These are phyloP conservation scores for Thermophis baileyi DNA, from an alignment of 2,113 vertebrate genomes.

Conservation along the genomic window DNA sequence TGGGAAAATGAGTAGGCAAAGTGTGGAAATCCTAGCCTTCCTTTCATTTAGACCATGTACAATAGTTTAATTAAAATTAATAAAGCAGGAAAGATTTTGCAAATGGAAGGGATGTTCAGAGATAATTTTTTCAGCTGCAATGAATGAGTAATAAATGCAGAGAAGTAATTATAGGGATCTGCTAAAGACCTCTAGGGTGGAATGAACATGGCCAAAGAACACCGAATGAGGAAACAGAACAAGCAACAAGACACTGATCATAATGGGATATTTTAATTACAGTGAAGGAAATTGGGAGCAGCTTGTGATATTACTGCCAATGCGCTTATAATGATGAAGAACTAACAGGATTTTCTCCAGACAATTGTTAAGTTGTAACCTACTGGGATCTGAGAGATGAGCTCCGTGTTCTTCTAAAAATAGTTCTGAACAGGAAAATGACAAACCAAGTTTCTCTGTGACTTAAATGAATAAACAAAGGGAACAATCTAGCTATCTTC, in stretches of 20 bases:
- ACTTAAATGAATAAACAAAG: not conserved
- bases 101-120: conserved; percentile 51
- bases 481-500: not conserved
- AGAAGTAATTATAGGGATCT: conserved; percentile 55
- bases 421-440: not conserved
- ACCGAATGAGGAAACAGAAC: conserved; percentile 20
- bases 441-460: not conserved
- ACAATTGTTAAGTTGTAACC: conserved; percentile 17
- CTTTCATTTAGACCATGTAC: conserved; percentile 41
- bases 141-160: conserved; percentile 44
- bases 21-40: conserved; percentile 44
- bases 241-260: conserved; percentile 32
- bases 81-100: conserved; percentile 61
- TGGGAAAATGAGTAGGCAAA: conserved; percentile 27
- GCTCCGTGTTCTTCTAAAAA: not conserved
- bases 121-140: conserved; percentile 50
- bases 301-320: conserved; percentile 23
- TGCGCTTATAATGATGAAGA: not conserved
- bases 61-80: conserved; percentile 61
- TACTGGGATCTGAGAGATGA: not conserved
- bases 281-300: conserved; percentile 39
- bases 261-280: conserved; percentile 52
- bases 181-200: conserved; percentile 54
- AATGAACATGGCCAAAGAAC: conserved; percentile 42
- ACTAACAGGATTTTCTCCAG: conserved; percentile 4